Evolutionary conservation across 2,113 vertebrate genomes (phyloP).

Genomic region (Vireo altiloquus): DNA sequence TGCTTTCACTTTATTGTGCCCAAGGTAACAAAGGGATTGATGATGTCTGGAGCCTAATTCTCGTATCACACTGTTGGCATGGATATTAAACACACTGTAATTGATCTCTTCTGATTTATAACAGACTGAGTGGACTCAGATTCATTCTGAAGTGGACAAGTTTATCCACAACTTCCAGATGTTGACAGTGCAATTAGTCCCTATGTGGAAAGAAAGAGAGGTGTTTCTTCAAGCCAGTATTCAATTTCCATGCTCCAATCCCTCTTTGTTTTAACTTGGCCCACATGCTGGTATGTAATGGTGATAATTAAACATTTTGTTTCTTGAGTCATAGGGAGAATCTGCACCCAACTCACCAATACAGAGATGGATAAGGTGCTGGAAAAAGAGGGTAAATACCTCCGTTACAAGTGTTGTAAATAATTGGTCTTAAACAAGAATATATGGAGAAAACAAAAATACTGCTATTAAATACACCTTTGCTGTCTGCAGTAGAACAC

Average conservation of each 20-base stretch:
- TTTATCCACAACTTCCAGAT: slow-evolving; percentile 16
- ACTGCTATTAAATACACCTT: slow-evolving; percentile 52
- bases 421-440: slow-evolving; percentile 64
- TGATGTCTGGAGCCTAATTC: neutral
- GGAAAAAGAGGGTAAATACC: slow-evolving; percentile 13
- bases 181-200: neutral
- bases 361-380: slow-evolving; percentile 20
- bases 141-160: neutral
- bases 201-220: neutral
- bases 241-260: slow-evolving; percentile 20
- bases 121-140: neutral
- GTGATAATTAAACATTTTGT: slow-evolving; percentile 45
- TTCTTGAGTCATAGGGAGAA: slow-evolving; percentile 49
- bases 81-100: neutral
- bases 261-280: slow-evolving; percentile 58
- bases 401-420: slow-evolving; percentile 40
- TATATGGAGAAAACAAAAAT: slow-evolving; percentile 51
- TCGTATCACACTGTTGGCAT: neutral
- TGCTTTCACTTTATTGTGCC: neutral
- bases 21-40: neutral
- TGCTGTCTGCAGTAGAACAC: slow-evolving; percentile 8
- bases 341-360: slow-evolving; percentile 35
- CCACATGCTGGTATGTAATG: slow-evolving; percentile 17
- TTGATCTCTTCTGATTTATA: neutral
- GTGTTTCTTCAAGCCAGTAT: slow-evolving; percentile 21